Percentiles rank a stretch among this genome's conserved stretches.
Evolutionary conservation across 2,888 invertebrate species (phyloP).

Genomic region (Trilocha varians): DNA sequence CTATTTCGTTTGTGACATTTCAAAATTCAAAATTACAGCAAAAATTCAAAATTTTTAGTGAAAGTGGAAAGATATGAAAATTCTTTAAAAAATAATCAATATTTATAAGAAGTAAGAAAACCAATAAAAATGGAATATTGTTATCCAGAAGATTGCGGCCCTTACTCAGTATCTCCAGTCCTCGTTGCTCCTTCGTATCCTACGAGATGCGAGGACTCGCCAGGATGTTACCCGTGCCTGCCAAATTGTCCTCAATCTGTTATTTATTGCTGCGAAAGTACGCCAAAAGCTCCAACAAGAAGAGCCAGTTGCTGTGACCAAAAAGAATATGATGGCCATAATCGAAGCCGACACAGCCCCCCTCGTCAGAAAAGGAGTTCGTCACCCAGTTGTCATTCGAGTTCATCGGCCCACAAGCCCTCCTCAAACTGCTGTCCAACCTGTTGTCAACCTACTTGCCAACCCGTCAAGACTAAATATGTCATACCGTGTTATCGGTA

Average conservation of each 20-base stretch:
- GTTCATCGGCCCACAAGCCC: conserved; percentile 1
- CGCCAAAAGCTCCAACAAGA: conserved; percentile 9
- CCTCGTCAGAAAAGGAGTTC: not conserved
- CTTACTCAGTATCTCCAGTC: conserved; percentile 40
- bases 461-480: conserved; percentile 50
- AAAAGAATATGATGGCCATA: not conserved
- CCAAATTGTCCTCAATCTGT: conserved; percentile 35
- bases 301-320: conserved; percentile 4
- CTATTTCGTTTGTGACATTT: not conserved
- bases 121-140: conserved; percentile 42
- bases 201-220: conserved; percentile 27
- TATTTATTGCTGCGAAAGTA: conserved; percentile 34
- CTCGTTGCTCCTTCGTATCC: conserved; percentile 27
- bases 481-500: conserved; percentile 64
- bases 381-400: conserved; percentile 1
- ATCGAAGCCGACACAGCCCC: not conserved
- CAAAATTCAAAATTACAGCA: not conserved
- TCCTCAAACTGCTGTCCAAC: conserved; percentile 13
- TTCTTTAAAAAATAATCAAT: conserved; percentile 9
- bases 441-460: conserved; percentile 22
- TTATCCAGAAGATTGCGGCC: conserved; percentile 32
- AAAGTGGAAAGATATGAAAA: too few species aligned
- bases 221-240: conserved; percentile 33
- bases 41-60: not conserved
- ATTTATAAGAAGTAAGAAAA: conserved; percentile 13